A percentile compares a stretch with the other conserved stretches of the same genome.
phyloP scores from a whole-genome alignment of 2,113 vertebrate species.

The Apodemus sylvaticus region DNA sequence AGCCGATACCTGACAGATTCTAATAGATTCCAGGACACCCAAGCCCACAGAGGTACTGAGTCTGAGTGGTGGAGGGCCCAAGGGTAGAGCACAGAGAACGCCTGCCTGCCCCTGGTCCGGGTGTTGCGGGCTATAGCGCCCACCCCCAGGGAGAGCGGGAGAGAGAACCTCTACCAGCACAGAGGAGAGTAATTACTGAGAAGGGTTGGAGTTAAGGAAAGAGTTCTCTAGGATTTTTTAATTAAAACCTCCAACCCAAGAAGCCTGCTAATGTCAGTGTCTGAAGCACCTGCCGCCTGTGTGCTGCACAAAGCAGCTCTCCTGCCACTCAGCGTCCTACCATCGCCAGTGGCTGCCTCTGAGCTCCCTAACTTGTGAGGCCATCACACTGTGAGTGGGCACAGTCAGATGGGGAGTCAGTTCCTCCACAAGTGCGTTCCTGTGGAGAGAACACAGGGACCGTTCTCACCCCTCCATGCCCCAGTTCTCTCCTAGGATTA shows the following conservation, averaged over 20 bases:
- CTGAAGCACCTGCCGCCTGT: too few species aligned
- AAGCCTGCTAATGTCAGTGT: constrained; percentile 69
- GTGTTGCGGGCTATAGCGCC: not conserved
- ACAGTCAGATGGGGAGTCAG: constrained; percentile 49
- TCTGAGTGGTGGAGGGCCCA: not conserved
- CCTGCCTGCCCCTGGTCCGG: not conserved
- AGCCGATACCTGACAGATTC: not conserved
- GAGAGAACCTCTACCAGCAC: constrained; percentile 28
- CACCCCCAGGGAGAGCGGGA: not conserved
- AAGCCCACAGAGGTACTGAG: accelerated
- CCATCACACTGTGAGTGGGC: not conserved
- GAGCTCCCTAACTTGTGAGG: constrained; percentile 56
- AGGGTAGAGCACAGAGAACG: not conserved
- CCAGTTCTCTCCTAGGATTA: not conserved
- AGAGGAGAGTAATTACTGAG: constrained; percentile 52
- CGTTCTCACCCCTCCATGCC: not conserved
- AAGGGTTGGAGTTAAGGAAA: constrained; percentile 71
- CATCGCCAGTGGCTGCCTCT: constrained; percentile 37
- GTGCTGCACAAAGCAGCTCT: too few species aligned
- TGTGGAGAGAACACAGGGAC: not conserved
- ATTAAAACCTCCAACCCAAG: constrained; percentile 74
- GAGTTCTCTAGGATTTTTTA: constrained; percentile 73
- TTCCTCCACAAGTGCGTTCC: not conserved
- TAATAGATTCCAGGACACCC: not conserved
- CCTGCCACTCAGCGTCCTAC: not conserved